A percentile compares a stretch with the other conserved stretches of the same genome.
phyloP scores from a whole-genome alignment of 2,888 invertebrate genomes.

The Platycnemis pennipes region DNA sequence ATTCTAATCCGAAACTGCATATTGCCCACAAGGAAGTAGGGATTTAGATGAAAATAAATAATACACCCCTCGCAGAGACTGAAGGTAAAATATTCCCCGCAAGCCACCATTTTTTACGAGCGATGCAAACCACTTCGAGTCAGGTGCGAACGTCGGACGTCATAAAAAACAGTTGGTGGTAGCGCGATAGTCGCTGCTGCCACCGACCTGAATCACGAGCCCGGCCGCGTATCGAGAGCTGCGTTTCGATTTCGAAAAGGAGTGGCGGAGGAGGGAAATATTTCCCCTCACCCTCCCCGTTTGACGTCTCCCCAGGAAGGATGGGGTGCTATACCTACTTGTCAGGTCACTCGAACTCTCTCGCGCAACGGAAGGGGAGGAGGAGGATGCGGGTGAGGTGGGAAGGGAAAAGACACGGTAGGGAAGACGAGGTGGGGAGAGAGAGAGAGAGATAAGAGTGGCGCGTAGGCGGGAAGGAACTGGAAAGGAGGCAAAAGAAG shows the following conservation, averaged over 20 bases:
- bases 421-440: constrained; percentile 17
- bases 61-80: too few species aligned
- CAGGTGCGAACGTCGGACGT: not conserved
- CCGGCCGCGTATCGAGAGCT: not conserved
- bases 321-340: not conserved
- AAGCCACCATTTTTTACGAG: not conserved
- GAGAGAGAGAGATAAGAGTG: constrained; percentile 70
- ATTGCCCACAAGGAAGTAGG: too few species aligned
- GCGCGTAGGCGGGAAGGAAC: constrained; percentile 69
- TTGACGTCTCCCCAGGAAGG: not conserved
- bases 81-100: not conserved
- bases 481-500: constrained; percentile 70
- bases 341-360: not conserved
- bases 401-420: constrained; percentile 57
- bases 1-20: too few species aligned
- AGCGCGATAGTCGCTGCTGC: too few species aligned
- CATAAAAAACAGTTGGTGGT: not conserved
- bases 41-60: too few species aligned
- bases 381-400: too few species aligned
- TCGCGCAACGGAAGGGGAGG: not conserved
- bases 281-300: not conserved
- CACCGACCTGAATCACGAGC: not conserved
- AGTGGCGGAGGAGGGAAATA: not conserved
- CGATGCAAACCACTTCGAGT: not conserved
- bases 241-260: not conserved